A percentile compares a stretch with the other conserved stretches of the same genome.
Conservation (phyloP, 2,113 vertebrate species). For the Hemiscyllium ocellatum region DNA sequence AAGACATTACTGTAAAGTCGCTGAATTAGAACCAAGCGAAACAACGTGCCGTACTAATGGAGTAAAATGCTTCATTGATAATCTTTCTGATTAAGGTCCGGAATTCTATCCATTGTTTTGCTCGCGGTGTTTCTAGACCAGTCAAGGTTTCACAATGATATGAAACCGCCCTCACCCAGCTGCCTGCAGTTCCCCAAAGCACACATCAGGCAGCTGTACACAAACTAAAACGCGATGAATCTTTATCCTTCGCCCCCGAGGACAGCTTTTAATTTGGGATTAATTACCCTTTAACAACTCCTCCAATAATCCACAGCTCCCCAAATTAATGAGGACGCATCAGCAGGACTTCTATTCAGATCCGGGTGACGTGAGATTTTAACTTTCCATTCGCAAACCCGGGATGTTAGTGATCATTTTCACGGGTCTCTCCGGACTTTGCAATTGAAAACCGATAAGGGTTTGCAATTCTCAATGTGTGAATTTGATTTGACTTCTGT, state of each 20-base stretch:
- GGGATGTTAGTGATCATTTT: background rate
- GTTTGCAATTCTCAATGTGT: background rate
- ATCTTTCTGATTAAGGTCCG: background rate
- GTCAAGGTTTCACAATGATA: background rate
- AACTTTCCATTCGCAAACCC: background rate
- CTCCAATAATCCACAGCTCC: background rate
- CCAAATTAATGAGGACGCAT: background rate
- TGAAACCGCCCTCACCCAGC: background rate
- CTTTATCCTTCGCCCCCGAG: background rate
- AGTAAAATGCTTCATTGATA: background rate
- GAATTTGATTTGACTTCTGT: background rate
- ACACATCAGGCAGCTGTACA: background rate
- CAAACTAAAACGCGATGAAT: background rate
- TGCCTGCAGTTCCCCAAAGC: background rate
- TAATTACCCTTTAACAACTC: background rate
- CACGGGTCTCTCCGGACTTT: background rate
- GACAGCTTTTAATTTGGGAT: slow-evolving; percentile 18
- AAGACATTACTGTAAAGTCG: background rate
- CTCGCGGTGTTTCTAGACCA: background rate
- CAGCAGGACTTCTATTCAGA: background rate
- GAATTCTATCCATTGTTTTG: background rate
- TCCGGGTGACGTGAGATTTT: background rate
- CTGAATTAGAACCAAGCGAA: background rate
- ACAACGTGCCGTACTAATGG: background rate
- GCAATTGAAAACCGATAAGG: background rate